Evolutionary conservation across 2,888 invertebrate species (phyloP).

Genomic region (Chrysolina americana): DNA sequence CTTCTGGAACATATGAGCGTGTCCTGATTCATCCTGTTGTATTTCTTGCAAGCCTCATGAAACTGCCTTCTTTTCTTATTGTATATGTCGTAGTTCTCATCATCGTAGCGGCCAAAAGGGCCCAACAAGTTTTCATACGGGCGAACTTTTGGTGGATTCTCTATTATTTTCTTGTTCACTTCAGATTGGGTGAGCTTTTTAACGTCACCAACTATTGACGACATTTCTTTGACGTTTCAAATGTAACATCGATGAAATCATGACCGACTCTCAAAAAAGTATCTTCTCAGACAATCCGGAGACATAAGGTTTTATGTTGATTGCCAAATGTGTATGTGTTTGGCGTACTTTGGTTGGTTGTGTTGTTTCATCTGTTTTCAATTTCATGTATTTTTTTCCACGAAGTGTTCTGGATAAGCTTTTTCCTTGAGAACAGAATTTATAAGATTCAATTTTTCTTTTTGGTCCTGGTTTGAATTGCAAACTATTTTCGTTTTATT

Average conservation of each 20-base stretch:
- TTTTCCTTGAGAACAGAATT: too few species aligned
- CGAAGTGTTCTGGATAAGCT: too few species aligned
- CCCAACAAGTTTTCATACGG: constrained; percentile 57
- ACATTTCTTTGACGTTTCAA: constrained; percentile 9
- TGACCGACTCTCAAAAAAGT: too few species aligned
- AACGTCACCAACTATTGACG: background rate
- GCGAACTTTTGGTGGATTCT: constrained; percentile 45
- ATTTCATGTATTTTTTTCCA: too few species aligned
- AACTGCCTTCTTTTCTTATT: constrained; percentile 56
- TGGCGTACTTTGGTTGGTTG: too few species aligned
- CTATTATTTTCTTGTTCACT: constrained; percentile 58
- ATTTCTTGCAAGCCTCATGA: constrained; percentile 53
- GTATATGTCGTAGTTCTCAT: constrained; percentile 60
- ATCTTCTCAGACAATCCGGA: too few species aligned
- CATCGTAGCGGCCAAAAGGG: constrained; percentile 56
- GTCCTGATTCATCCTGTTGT: constrained; percentile 56
- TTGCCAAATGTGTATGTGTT: too few species aligned
- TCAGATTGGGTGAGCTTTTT: constrained; percentile 51
- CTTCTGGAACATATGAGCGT: constrained; percentile 54
- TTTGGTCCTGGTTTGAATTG: too few species aligned
- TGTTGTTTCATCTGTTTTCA: too few species aligned
- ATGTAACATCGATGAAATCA: background rate
- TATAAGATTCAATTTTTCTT: too few species aligned
- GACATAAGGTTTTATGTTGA: too few species aligned
- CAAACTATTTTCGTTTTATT: too few species aligned